Evolutionary conservation across 2,888 invertebrate species (phyloP), one percentile per base, ranked within the genome.

Genomic region (Plebejus argus): DNA sequence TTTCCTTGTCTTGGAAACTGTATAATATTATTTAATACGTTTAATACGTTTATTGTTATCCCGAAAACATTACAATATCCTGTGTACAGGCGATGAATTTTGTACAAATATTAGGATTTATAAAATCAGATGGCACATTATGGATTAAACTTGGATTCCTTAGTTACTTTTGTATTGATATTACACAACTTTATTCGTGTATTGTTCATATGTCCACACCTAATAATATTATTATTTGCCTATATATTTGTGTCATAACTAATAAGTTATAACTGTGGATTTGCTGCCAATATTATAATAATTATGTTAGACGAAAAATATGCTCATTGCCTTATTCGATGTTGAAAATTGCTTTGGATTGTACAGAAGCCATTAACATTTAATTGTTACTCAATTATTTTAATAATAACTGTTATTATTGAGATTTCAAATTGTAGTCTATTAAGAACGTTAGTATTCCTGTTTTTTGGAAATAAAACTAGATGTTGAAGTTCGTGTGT

Each of bases 311-410:
- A 61, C 12, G 4, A 61, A 15, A 61, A 33, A 66, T 66, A 66
- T 33, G 33, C 33, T 66, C 28, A 72, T 45, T 7, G 45, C 72
- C 72, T 20, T 72, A 45, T 23, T 12, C 10, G 20, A 53, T 8
- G 15, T 49, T 6, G 28, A 45, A 72, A 49, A 49, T 28, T 49
- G 74, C 49, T 1, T 71, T 18, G 28, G 53, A 53, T 28, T 53
- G 49, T 74, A 53, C 49, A 74, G 74, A 74, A 74, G 74, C 74
- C 28, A 74, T 74, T 74, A 74, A 74, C 1, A 28, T 74, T 74
- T 53, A 74, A 74, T 74, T 7, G n/a, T 71, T 45, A 7, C 53
- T 74, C 53, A 53, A 53, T 74, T 49, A 72, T 72, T 28, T 23
- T 28, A 28, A 53, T 74, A 28, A 18, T 72, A 45, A 39, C 28